Base-by-base conservation (phyloP, 2,113 vertebrate species). In the Tamias sibiricus region DNA sequence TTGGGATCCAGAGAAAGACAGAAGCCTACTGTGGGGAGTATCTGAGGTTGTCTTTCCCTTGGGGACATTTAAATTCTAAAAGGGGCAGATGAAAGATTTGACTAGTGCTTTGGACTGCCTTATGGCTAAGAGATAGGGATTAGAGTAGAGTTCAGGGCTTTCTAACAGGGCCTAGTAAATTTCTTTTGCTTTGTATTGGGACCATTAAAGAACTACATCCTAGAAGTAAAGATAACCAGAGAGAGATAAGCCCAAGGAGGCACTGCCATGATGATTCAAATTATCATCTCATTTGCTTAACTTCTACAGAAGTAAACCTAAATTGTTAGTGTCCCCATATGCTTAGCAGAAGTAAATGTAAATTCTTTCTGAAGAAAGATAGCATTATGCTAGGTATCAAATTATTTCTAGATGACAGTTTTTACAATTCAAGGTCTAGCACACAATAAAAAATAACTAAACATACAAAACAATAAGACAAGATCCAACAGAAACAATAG, bases 211-310 rank as follows among this genome's bases (percentile, higher is more conserved):
- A 54, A 32, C n/a, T 72, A 44, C n/a, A 28, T 83, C 10, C 82
- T 84, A 75, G 76, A 80, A 52, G 66, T 86, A 28, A 96, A 90
- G 64, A 49, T 84, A 93, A 28, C 47, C 66, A 30, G 30, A 94
- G 81, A 49, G 40, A 59, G 62, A 64, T 30, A 76, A 26, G 52
- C 19, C 12, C 52, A n/a, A 84, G 64, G 1, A 81, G 54, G 26
- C 22, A 44, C 52, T 66, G 52, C 62, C 32, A 32, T 44, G 87
- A 66, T 47, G 57, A 64, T 75, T 83, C 72, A 52, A 6, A 26
- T 35, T 11, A n/a, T n/a, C n/a, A 47, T 68, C 11, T 66, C 40
- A 59, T 76, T 90, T 84, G 32, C 47, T 76, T 54, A 92, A 32
- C 44, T 87, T 79, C 10, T 66, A 37, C 22, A 59, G 20, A 59